Evolutionary conservation across 2,888 invertebrate genomes (phyloP).

Genomic region (Peribatodes rhomboidaria): DNA sequence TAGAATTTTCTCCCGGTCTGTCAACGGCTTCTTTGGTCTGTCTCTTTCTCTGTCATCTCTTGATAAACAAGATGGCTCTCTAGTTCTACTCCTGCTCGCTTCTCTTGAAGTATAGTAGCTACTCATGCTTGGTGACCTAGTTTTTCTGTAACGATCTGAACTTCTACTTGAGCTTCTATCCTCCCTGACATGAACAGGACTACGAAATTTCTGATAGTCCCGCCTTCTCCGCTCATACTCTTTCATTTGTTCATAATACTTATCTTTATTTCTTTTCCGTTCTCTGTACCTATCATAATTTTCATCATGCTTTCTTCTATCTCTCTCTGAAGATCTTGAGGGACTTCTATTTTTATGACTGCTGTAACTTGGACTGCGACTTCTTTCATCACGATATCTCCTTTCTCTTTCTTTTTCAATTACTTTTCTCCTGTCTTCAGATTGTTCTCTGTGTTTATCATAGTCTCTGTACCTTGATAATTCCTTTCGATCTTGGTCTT

Average conservation of each 20-base stretch:
- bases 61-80: conserved; percentile 56
- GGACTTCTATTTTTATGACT: conserved; percentile 58
- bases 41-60: conserved; percentile 47
- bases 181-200: conserved; percentile 57
- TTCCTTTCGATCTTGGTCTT: conserved; percentile 15
- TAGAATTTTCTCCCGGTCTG: conserved; percentile 79
- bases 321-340: conserved; percentile 41
- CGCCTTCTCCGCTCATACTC: conserved; percentile 64
- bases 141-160: conserved; percentile 50
- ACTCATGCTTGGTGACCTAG: conserved; percentile 62
- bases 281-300: conserved; percentile 55
- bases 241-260: conserved; percentile 31
- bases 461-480: conserved; percentile 10
- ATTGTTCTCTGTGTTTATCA: conserved; percentile 14
- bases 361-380: conserved; percentile 60
- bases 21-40: conserved; percentile 60
- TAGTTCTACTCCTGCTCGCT: conserved; percentile 49
- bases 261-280: conserved; percentile 36
- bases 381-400: conserved; percentile 50
- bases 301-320: conserved; percentile 26
- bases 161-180: conserved; percentile 57
- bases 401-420: conserved; percentile 40
- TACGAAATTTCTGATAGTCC: conserved; percentile 61
- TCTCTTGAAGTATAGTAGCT: conserved; percentile 51
- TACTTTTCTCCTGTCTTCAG: conserved; percentile 47